Evolutionary conservation across 2,797 vertebrate genomes (phyloP), one percentile per base, ranked within the genome.

Genomic region (Momotus momota): DNA sequence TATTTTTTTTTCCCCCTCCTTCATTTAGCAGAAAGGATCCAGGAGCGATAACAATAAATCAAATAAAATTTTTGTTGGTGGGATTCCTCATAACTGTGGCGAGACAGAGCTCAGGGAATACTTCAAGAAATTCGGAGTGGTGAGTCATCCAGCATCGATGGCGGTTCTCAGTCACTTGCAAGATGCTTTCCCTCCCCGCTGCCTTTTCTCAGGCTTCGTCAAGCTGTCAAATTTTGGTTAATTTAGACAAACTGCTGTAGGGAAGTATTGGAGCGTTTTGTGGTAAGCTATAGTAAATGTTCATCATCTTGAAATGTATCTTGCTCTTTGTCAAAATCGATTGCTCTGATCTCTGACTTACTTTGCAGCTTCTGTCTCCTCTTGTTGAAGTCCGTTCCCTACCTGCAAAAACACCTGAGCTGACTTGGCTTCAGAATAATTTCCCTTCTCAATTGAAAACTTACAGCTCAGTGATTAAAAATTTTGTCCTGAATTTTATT

Each of bases 41-140:
- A 99, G 99, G 98, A 99, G 98, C 3, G 99, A 99, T 98, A 99
- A 98, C 99, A 99, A 99, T 98, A 99, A 99, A 98, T 99, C 99
- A 96, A 99, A 99, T 98, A 99, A 99, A 98, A 99, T 99, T 98
- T 99, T 99, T 99, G 99, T 99, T 92, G 99, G 99, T 97, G 99
- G 99, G 97, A 99, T 99, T 97, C 99, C 99, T 98, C 99, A 99
- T 98, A 99, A 99, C 98, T 99, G 99, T 97, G 99, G 99, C 82
- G 99, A 99, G 98, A 99, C 99, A 94, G 99, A 99, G 98, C 99
- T 99, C 99, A 99, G 99, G 99, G 99, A 99, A 97, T 99, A 99
- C 99, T 99, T 99, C 99, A 99, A 99, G 99, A 99, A 99, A 98
- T 99, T 99, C 80, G 99, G 99, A 99, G 99, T 99, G 99, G 99